Evolutionary conservation across 53 echinoderm and acorn worm species (phyloP), one percentile per base, ranked within the genome.

Genomic region (Paelopatides confundens): DNA sequence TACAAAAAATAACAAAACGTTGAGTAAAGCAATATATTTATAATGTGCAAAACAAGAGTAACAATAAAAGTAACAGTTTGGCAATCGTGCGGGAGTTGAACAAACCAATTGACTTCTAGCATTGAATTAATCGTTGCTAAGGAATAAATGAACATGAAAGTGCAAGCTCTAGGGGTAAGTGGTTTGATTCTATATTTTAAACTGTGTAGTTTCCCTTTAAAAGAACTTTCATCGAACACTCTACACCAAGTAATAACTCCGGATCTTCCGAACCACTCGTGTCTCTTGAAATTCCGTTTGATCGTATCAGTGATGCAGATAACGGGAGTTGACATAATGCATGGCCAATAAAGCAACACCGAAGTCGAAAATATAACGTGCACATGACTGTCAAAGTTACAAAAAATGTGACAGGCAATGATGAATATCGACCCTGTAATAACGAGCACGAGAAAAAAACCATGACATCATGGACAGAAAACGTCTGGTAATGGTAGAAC

Each of bases 11-110:
- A 79, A 17, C 79, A 79, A 28, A 79, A 51, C 14, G 50, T 50
- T 24, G 79, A 50, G 79, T 79, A 79, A 79, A 79, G 48, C 7
- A 79, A 79, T 9, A 79, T 12, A 79, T 53, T 79, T 2, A 28
- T 47, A 3, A 79, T 21, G 6, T 52, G 53, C 18, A 33, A 31
- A 6, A 54, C 3, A 52, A 79, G 79, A 33, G 28, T 30, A 52
- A 79, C 13, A 3, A 21, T 14, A 6, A 24, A 15, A 9, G 53
- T 1, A 46, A 43, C 26, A 3, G 52, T 79, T 7, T 30, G 27
- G 31, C 79, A 79, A 3, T 49, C 26, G 6, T 8, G 12, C 28
- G 14, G 27, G 47, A 31, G 18, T 17, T 14, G 50, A 51, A 4
- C 10, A n/a, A 52, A 79, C 24, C 49, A 52, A 48, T 23, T 31